These are phyloP conservation scores for Rhinolophus ferrumequinum DNA, from an alignment of 2,113 vertebrate species.

Conservation along the genomic window DNA sequence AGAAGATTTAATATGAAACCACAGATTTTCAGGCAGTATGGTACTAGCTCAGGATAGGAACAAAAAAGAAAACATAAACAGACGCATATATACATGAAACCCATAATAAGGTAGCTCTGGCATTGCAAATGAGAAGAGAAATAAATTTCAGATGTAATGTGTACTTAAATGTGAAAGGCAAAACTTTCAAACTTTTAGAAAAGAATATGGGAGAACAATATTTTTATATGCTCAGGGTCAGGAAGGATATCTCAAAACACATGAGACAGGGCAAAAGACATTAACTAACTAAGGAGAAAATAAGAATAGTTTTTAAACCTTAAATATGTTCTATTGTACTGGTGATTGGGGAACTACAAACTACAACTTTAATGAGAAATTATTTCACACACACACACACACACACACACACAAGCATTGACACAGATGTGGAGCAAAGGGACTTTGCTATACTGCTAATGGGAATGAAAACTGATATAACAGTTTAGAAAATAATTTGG, in stretches of 20 bases:
- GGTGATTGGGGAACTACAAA: not conserved
- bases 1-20: not conserved
- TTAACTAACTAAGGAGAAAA: not conserved
- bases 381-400: not conserved
- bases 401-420: not conserved
- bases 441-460: not conserved
- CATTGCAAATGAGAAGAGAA: not conserved
- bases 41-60: not conserved
- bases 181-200: not conserved
- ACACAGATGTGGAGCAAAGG: not conserved
- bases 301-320: not conserved
- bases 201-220: not conserved
- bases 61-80: not conserved
- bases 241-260: constrained; percentile 19
- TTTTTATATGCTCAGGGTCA: not conserved
- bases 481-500: not conserved
- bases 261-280: not conserved
- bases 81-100: not conserved
- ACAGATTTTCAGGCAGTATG: not conserved
- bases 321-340: not conserved
- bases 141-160: not conserved
- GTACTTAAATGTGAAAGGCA: not conserved
- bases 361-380: not conserved
- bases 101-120: not conserved
- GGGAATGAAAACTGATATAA: not conserved